Evolutionary conservation across 2,797 vertebrate species (phyloP).

Genomic region (Betta splendens): DNA sequence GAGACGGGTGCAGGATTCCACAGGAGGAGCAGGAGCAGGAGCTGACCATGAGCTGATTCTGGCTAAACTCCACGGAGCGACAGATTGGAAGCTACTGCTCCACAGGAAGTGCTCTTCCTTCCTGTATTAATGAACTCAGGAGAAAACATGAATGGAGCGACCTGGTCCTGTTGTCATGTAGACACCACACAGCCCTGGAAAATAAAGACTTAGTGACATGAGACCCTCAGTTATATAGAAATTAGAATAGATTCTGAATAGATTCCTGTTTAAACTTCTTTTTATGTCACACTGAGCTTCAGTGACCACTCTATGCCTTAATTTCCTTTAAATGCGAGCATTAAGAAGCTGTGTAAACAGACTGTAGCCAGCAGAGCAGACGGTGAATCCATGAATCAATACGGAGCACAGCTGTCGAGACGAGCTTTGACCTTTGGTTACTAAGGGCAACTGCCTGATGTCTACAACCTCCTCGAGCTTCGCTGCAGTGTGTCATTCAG

Average conservation of each 20-base stretch:
- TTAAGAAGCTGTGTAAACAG: conserved; percentile 30
- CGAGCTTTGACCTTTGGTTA: conserved; percentile 65
- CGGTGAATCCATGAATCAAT: conserved; percentile 56
- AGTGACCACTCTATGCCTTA: conserved; percentile 17
- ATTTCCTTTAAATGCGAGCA: conserved; percentile 41
- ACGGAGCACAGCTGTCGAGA: conserved; percentile 44
- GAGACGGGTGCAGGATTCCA: conserved; percentile 37
- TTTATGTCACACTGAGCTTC: neutral
- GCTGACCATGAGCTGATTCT: conserved; percentile 61
- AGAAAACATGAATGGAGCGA: conserved; percentile 63
- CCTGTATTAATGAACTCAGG: conserved; percentile 68
- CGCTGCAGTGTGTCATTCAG: conserved; percentile 31
- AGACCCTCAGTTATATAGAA: no score
- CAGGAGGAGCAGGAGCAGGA: conserved; percentile 48
- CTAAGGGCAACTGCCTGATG: conserved; percentile 54
- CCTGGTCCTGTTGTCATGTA: conserved; percentile 38
- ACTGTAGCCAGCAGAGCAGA: conserved; percentile 25
- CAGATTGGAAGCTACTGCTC: conserved; percentile 78
- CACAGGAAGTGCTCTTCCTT: conserved; percentile 73
- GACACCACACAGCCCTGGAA: neutral
- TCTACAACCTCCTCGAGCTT: conserved; percentile 42
- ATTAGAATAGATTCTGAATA: no score
- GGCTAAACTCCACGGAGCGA: conserved; percentile 72
- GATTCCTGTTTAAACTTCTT: neutral
- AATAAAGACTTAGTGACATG: no score